A percentile compares a stretch with the other conserved stretches of the same genome.
Conservation (phyloP, 2,888 invertebrate genomes). For the Onthophagus sagittarius region DNA sequence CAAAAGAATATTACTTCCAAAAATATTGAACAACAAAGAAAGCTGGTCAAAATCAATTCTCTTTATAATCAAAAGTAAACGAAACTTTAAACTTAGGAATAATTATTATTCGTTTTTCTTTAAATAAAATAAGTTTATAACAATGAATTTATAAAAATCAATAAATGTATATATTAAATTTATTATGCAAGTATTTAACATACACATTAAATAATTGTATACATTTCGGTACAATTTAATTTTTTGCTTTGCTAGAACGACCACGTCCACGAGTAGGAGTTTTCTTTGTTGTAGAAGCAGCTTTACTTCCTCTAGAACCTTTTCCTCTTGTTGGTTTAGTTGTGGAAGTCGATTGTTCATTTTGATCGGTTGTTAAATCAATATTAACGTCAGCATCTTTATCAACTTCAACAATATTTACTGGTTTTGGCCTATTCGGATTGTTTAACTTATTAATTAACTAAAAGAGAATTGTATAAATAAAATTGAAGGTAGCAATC, state of each 20-base stretch:
- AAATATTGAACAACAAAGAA: no score
- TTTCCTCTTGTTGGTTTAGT: slow-evolving; percentile 17
- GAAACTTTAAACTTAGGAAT: no score
- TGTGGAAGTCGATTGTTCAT: not conserved
- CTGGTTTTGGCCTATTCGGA: not conserved
- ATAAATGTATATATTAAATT: no score
- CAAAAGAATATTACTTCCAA: no score
- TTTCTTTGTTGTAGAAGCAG: not conserved
- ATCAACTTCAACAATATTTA: slow-evolving; percentile 8
- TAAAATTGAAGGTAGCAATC: not conserved
- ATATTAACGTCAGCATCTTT: slow-evolving; percentile 15
- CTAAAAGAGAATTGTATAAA: slow-evolving; percentile 1
- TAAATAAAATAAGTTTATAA: no score
- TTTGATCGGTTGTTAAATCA: not conserved
- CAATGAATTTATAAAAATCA: no score
- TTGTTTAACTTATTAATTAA: slow-evolving; percentile 16
- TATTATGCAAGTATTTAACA: no score
- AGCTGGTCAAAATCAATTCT: no score
- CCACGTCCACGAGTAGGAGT: not conserved
- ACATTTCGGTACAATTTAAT: no score
- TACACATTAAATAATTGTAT: no score
- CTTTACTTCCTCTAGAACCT: slow-evolving; percentile 26
- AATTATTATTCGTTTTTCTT: no score
- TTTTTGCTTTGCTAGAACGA: not conserved
- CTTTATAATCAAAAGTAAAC: no score